Evolutionary conservation across 2,797 vertebrate genomes (phyloP), one percentile per base, ranked within the genome.

Genomic region (Percopsis omiscomaycus): DNA sequence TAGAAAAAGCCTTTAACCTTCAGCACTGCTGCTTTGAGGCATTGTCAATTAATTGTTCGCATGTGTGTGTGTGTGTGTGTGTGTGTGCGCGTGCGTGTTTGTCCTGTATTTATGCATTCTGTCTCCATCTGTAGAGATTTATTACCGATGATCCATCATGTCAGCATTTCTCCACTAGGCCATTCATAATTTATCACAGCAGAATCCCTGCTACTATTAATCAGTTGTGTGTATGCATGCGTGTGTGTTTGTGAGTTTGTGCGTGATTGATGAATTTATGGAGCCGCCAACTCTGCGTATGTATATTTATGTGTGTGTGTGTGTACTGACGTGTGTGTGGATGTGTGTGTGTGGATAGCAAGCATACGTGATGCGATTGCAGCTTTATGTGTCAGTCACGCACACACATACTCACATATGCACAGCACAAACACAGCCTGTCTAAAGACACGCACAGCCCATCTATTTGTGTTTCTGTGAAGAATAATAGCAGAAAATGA

Each of bases 111-210:
- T 70, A 64, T 69, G 52, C 44, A 69, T 51, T 61, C 55, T 50
- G 28, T 8, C 15, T 62, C 50, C 46, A 69, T 77, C 48, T 59
- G 50, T 37, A 51, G 46, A 64, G 59, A 56, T 59, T 42, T 44
- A n/a, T 13, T 27, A 5, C 12, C 57, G 55, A 70, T 59, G 56
- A 67, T 73, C 52, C 59, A 61, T 77, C 70, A 69, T 66, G 59
- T 69, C 61, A 60, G 66, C 68, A 46, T 30, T n/a, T 58, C 49
- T 37, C 61, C 48, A 50, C 22, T 47, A 63, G 9, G 47, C 48
- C 47, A 53, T 74, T 59, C 54, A 68, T 61, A 68, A 71, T 57
- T 68, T 55, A 71, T 62, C 55, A 50, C 60, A 29, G 46, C 12
- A 32, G 48, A 53, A 56, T 69, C 49, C 42, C n/a, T 5, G 6